A percentile compares a stretch with the other conserved stretches of the same genome.
Conservation (phyloP, 2,888 invertebrate species). For the Epinotia bilunana region DNA sequence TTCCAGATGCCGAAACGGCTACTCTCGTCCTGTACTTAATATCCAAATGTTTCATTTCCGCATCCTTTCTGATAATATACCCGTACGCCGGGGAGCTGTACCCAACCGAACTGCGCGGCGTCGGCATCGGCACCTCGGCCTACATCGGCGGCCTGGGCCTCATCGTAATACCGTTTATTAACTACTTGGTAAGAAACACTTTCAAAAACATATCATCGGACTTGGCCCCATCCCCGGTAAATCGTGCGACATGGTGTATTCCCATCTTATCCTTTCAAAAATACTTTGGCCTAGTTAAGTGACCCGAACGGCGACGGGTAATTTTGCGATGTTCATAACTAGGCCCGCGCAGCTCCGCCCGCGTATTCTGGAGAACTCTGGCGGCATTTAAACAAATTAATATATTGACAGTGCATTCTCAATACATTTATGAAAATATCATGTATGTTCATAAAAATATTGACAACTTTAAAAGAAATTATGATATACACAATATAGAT, state of each 20-base stretch:
- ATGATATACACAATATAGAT: too few relatives aligned
- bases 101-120: conserved; percentile 94
- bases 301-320: too few relatives aligned
- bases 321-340: neutral
- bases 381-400: too few relatives aligned
- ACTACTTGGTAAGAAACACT: conserved; percentile 89
- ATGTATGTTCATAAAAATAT: too few relatives aligned
- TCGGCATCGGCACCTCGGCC: conserved; percentile 95
- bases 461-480: too few relatives aligned
- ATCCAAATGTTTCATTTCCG: conserved; percentile 95
- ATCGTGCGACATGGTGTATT: neutral
- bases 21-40: conserved; percentile 91
- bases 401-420: too few relatives aligned
- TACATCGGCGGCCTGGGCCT: conserved; percentile 95
- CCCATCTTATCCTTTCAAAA: neutral
- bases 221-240: too few relatives aligned
- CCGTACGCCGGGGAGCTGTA: conserved; percentile 96
- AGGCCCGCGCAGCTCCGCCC: too few relatives aligned
- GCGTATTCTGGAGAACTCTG: too few relatives aligned
- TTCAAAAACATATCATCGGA: neutral
- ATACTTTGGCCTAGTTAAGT: too few relatives aligned
- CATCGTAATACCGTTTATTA: conserved; percentile 95
- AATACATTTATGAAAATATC: too few relatives aligned
- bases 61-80: conserved; percentile 95
- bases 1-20: conserved; percentile 88